Percentiles rank a stretch among this genome's conserved stretches.
These are phyloP conservation scores for Dione juno DNA, from an alignment of 2,888 invertebrate genomes.

Conservation along the genomic window DNA sequence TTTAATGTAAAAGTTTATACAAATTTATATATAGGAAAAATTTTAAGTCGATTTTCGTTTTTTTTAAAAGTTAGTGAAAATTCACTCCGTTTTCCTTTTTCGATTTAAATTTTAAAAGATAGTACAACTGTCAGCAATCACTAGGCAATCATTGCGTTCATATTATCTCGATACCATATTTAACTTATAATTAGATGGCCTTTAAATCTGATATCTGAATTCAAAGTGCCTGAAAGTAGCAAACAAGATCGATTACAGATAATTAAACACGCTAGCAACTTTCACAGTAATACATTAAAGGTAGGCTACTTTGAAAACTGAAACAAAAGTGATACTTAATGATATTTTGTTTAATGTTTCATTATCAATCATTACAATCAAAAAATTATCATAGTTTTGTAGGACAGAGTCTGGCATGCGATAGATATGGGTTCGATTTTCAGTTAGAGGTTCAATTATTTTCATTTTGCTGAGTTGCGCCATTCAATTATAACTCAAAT, in stretches of 20 bases:
- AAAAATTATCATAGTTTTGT: too few species aligned
- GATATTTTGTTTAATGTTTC: neutral
- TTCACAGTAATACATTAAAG: neutral
- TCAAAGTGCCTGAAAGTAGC: conserved; percentile 16
- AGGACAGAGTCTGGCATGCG: neutral
- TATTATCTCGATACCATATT: neutral
- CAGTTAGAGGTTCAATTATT: neutral
- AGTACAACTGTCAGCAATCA: neutral
- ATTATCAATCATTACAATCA: too few species aligned
- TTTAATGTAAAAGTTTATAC: too few species aligned
- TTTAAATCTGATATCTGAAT: conserved; percentile 16
- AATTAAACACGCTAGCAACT: conserved; percentile 20
- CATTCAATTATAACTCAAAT: neutral
- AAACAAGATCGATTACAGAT: conserved; percentile 28
- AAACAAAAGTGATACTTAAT: neutral
- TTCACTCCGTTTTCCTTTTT: neutral
- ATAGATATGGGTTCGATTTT: neutral
- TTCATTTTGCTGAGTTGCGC: neutral
- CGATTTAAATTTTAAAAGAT: neutral
- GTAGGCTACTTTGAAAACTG: neutral
- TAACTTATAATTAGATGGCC: conserved; percentile 7
- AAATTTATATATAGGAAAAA: too few species aligned
- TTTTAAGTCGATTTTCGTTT: too few species aligned
- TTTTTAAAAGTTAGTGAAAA: neutral
- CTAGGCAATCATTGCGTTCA: neutral